These are phyloP conservation scores for Fragum whitleyi DNA, from an alignment of 2,888 invertebrate genomes.

Conservation along the genomic window DNA sequence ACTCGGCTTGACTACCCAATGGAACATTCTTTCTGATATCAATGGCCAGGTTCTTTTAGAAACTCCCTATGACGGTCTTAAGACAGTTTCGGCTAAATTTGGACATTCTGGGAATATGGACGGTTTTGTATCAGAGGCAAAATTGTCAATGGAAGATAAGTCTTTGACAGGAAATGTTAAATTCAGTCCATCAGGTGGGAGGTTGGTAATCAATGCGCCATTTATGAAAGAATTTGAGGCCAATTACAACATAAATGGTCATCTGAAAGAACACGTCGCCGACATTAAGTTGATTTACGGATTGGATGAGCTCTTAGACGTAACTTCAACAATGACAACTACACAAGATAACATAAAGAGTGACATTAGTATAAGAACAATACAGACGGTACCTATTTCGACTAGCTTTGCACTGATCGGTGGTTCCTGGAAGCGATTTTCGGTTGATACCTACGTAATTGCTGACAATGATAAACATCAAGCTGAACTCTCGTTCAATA, in stretches of 20 bases:
- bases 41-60: not conserved
- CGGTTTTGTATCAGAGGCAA: not conserved
- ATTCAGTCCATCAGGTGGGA: not conserved
- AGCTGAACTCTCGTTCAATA: conserved; percentile 4
- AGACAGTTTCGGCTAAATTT: not conserved
- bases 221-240: not conserved
- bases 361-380: not conserved
- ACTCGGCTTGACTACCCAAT: not conserved
- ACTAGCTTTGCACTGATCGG: conserved; percentile 4
- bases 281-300: not conserved
- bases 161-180: not conserved
- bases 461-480: conserved; percentile 2
- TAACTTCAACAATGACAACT: not conserved
- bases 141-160: not conserved
- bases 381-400: not conserved
- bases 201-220: not conserved
- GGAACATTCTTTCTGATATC: not conserved
- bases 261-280: not conserved
- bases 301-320: not conserved
- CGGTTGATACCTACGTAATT: not conserved
- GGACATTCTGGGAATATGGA: not conserved
- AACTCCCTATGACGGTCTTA: not conserved
- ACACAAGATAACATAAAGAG: not conserved
- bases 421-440: not conserved
- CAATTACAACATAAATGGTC: not conserved